Percentiles rank a stretch among this genome's conserved stretches.
Evolutionary conservation across 2,113 vertebrate species (phyloP).

Genomic region (Oplegnathus fasciatus): DNA sequence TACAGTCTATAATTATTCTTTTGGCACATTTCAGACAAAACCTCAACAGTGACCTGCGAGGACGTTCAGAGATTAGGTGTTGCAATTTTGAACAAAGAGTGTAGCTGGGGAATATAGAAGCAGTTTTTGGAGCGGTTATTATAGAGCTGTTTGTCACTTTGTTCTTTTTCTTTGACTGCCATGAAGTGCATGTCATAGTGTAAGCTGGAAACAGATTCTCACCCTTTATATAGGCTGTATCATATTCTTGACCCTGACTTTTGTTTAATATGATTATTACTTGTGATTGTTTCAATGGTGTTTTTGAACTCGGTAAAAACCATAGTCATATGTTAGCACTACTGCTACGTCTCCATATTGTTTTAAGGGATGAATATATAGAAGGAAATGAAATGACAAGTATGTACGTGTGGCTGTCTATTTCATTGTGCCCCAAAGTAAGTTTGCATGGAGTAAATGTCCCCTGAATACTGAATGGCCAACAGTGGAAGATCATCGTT

Average conservation of each 20-base stretch:
- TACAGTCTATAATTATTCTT: not conserved
- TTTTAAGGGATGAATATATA: conserved; percentile 49
- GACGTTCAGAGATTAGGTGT: not conserved
- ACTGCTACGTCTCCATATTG: conserved; percentile 49
- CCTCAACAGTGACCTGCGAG: not conserved
- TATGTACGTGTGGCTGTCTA: conserved; percentile 4
- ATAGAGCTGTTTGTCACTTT: conserved; percentile 28
- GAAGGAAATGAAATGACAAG: conserved; percentile 27
- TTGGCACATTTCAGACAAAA: conserved; percentile 4
- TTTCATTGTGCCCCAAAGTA: conserved; percentile 16
- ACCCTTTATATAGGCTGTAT: conserved; percentile 62
- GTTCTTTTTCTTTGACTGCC: conserved; percentile 45
- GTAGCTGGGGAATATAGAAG: conserved; percentile 15
- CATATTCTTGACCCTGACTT: conserved; percentile 60
- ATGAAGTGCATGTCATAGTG: conserved; percentile 57
- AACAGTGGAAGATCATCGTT: conserved; percentile 1
- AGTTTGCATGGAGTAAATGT: conserved; percentile 31
- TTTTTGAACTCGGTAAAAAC: conserved; percentile 50
- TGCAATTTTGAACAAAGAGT: not conserved
- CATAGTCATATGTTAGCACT: conserved; percentile 37
- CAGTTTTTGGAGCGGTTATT: conserved; percentile 21
- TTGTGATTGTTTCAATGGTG: conserved; percentile 73
- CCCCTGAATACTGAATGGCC: conserved; percentile 18
- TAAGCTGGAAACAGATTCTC: conserved; percentile 56
- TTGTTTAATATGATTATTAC: conserved; percentile 66